Evolutionary conservation across 2,797 vertebrate genomes (phyloP), one percentile per base, ranked within the genome.

Genomic region (Melanotaenia maccullochi): DNA sequence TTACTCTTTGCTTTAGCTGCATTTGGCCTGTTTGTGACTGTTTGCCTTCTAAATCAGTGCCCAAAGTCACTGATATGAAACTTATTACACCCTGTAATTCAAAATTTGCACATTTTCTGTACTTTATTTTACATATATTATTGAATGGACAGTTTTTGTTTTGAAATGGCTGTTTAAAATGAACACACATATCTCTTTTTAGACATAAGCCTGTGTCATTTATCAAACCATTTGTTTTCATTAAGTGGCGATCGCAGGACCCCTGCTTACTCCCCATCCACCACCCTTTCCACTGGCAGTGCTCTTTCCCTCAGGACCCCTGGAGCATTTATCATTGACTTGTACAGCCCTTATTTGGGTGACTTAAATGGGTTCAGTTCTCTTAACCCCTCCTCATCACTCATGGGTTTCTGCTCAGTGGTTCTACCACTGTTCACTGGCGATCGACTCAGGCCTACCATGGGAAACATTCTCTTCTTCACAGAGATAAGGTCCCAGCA

Each of bases 291-390:
- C 81, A 78, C 76, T 81, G 71, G 83, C 63, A 47, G 79, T 28
- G 52, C 87, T 77, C 78, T 90, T 89, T 91, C 90, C 87, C 89
- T 87, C 71, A 89, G 90, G 91, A 91, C 82, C 90, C 80, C 81
- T 65, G 49, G 76, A 84, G 55, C 91, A 93, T 94, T 87, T 84
- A 92, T 94, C 93, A 93, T 40, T 59, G 82, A 56, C 85, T 90
- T 70, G 71, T 80, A 87, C 90, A 92, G 87, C 89, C 93, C 92
- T 94, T 95, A 93, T 95, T 95, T 94, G 93, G 94, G 92, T 92
- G 93, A 94, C 93, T 95, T 94, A 95, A 95, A 95, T 93, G 91
- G 94, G 94, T 95, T 95, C 94, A 95, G 89, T 94, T 94, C 94
- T 95, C 94, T 95, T 95, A 95, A 95, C 94, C 94, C 85, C 65